Base-by-base conservation (phyloP, 1,140 invertebrate species). In the Drosophila suzukii region DNA sequence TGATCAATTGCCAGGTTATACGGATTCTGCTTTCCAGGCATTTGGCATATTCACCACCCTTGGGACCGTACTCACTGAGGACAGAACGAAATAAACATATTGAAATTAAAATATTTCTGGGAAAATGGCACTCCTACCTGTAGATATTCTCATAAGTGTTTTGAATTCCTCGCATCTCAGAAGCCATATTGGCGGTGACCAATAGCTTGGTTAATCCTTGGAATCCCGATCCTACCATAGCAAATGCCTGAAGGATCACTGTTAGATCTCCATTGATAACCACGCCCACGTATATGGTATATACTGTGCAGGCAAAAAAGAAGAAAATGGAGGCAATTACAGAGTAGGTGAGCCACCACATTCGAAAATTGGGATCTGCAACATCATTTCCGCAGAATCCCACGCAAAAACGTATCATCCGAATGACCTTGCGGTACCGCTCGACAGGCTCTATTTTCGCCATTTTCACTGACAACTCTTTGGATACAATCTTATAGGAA, bases 211-310 rank as follows among this genome's bases (percentile, higher is more conserved):
- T 50, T 0, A 81, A 13, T 6, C 85, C 85, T 15, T 89, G 78
- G 4, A 71, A 7, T 0, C 54, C 81, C 0, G 85, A 73, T 0
- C 74, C 75, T 2, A 51, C 60, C 70, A 84, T 56, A 15, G 62
- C 61, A 8, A 75, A 12, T 0, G 75, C 84, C 44, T 81, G 70
- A 7, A 89, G 65, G 17, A 89, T 89, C 0, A 73, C 63, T 0
- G 84, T 89, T 24, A 67, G 73, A 11, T 89, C 79, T 1, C 65
- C 32, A 0, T 89, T 43, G 1, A 71, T 2, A 0, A 74, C 12
- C 7, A 81, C 56, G 1, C 75, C 85, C 60, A 76, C 61, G 34
- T 90, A 90, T 2, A 90, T 50, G 0, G 85, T 90, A 39, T 90
- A 90, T 0, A 44, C 27, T 7, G 81, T 81, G 13, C 62, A 78